These are phyloP conservation scores for Oenanthe melanoleuca DNA, from an alignment of 2,113 vertebrate species.

Conservation along the genomic window DNA sequence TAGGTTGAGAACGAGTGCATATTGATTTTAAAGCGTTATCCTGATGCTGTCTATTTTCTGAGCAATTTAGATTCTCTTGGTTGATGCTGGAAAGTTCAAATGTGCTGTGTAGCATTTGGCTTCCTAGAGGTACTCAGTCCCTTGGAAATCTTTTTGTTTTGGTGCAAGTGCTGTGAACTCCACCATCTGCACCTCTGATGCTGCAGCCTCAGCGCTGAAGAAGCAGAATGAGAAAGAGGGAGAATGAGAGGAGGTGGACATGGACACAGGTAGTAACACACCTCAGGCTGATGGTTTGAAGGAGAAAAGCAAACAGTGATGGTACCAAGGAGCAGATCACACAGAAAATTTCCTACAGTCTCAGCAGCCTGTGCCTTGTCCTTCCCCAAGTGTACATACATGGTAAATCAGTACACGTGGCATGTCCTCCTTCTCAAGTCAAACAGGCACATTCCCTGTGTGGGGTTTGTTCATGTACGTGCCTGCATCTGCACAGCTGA, in stretches of 20 bases:
- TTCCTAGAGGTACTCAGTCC: background rate
- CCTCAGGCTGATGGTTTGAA: background rate
- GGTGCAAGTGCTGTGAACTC: background rate
- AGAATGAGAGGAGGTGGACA: background rate
- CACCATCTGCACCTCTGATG: background rate
- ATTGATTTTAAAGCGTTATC: fast-evolving
- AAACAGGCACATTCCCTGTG: background rate
- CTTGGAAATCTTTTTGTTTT: background rate
- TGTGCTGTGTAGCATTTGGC: background rate
- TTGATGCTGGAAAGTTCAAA: background rate
- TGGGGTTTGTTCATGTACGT: background rate
- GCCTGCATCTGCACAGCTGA: background rate
- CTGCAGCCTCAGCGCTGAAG: background rate
- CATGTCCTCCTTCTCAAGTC: background rate
- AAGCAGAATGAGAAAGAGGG: background rate
- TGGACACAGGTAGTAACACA: background rate
- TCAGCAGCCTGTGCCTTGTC: background rate
- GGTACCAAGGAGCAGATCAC: background rate
- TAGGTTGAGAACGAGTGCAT: background rate
- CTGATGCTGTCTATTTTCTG: background rate
- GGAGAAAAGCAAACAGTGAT: background rate
- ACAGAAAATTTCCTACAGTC: background rate
- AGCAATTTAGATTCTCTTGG: background rate
- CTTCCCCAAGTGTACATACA: fast-evolving
- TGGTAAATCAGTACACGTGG: background rate